Evolutionary conservation across 2,888 invertebrate genomes (phyloP).

Genomic region (Dryocosmus kuriphilus): DNA sequence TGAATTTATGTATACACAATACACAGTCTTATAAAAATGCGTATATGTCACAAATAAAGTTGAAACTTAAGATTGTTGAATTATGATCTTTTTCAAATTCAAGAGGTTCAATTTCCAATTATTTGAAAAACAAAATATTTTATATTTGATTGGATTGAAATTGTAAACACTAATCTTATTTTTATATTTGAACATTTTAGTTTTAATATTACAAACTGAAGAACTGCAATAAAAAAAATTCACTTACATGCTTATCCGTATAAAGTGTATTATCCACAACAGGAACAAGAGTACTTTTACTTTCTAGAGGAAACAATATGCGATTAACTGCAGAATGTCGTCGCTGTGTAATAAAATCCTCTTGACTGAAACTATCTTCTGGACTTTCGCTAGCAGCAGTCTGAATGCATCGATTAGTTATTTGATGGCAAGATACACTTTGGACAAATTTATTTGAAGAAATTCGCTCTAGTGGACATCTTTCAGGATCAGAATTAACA

Average conservation of each 20-base stretch:
- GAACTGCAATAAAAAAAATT: not conserved
- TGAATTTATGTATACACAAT: too few species aligned
- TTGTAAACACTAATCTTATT: too few species aligned
- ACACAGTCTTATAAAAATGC: too few species aligned
- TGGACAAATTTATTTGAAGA: not conserved
- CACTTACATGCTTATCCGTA: conserved; percentile 69
- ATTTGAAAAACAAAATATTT: too few species aligned
- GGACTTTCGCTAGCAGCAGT: not conserved
- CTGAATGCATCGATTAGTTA: not conserved
- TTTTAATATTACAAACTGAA: not conserved
- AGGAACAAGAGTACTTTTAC: conserved; percentile 64
- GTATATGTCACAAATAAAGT: too few species aligned
- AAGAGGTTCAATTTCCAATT: not conserved
- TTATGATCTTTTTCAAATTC: not conserved
- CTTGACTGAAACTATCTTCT: conserved; percentile 34
- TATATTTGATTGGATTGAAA: too few species aligned
- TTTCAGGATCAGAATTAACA: not conserved
- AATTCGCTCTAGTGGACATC: not conserved
- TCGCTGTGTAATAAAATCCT: conserved; percentile 21
- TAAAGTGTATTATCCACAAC: conserved; percentile 65
- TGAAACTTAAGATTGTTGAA: too few species aligned
- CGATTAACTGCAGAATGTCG: conserved; percentile 66
- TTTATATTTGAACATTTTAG: not conserved
- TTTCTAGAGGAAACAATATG: conserved; percentile 69
- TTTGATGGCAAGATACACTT: not conserved